phyloP scores from a whole-genome alignment of 2,888 invertebrate genomes.

The Andrena bicolor region DNA sequence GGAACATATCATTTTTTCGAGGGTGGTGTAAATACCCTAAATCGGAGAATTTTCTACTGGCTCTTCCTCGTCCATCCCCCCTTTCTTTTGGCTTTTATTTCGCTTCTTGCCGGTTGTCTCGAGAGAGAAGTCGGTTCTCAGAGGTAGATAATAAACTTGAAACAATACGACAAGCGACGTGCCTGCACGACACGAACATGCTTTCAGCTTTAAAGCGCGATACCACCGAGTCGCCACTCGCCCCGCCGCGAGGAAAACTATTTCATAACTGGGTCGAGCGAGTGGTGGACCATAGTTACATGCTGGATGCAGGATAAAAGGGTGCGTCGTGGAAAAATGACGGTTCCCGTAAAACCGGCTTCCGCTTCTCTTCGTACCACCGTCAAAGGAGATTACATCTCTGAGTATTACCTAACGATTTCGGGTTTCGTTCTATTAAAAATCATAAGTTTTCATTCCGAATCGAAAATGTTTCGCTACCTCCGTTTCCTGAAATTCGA shows the following conservation, averaged over 20 bases:
- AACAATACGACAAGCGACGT: slow-evolving; percentile 68
- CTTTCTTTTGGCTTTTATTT: slow-evolving; percentile 22
- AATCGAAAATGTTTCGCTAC: not conserved
- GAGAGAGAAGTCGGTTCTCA: slow-evolving; percentile 47
- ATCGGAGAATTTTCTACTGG: slow-evolving; percentile 21
- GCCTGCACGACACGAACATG: slow-evolving; percentile 77
- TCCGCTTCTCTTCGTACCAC: not conserved
- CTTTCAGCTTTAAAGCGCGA: slow-evolving; percentile 82
- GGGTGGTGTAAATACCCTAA: slow-evolving; percentile 26
- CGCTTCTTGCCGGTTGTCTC: slow-evolving; percentile 22
- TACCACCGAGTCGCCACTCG: slow-evolving; percentile 69
- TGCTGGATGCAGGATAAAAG: slow-evolving; percentile 40
- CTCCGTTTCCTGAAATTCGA: not conserved
- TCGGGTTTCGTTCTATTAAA: not conserved
- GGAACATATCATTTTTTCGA: slow-evolving; percentile 9
- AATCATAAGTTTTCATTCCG: not conserved
- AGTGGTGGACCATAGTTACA: slow-evolving; percentile 45
- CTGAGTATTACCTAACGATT: slow-evolving; percentile 6
- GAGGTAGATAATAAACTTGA: slow-evolving; percentile 71
- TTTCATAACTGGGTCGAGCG: slow-evolving; percentile 77
- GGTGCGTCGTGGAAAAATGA: slow-evolving; percentile 40
- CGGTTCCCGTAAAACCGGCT: slow-evolving; percentile 21
- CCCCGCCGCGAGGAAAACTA: slow-evolving; percentile 70
- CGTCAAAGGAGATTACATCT: not conserved
- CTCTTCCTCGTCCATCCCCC: not conserved